These are phyloP conservation scores for Rhopalosiphum padi DNA, from an alignment of 1,140 invertebrate genomes.

Conservation along the genomic window DNA sequence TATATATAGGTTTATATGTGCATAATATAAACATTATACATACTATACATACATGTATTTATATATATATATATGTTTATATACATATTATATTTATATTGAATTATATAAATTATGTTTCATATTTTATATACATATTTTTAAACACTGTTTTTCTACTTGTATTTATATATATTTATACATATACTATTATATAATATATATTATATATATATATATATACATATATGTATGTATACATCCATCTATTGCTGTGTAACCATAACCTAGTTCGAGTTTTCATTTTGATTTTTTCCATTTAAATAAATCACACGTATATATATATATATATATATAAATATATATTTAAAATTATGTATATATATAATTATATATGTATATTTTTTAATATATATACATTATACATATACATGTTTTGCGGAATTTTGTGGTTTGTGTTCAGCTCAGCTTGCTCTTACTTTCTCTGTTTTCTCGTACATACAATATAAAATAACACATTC, in stretches of 20 bases:
- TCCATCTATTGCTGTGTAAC: slow-evolving; percentile 10
- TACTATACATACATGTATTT: not conserved
- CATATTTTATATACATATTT: slow-evolving; percentile 32
- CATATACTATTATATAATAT: not conserved
- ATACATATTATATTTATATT: slow-evolving; percentile 22
- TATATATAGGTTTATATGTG: not conserved
- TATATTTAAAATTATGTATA: slow-evolving; percentile 12
- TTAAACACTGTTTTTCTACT: not conserved
- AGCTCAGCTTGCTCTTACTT: slow-evolving; percentile 51
- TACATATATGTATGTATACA: not conserved
- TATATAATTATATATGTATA: slow-evolving; percentile 26
- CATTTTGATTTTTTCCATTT: slow-evolving; percentile 49
- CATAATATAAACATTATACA: not conserved
- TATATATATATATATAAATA: slow-evolving; percentile 29
- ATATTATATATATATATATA: not conserved
- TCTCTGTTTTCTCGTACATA: slow-evolving; percentile 49
- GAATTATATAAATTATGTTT: slow-evolving; percentile 20
- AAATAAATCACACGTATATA: slow-evolving; percentile 39
- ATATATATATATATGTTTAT: not conserved
- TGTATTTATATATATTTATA: slow-evolving; percentile 30
- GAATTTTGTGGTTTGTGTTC: slow-evolving; percentile 57
- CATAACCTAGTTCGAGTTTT: slow-evolving; percentile 32
- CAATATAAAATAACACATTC: slow-evolving; percentile 42
- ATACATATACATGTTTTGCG: slow-evolving; percentile 34
- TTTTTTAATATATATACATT: slow-evolving; percentile 32